Percentiles rank a stretch among this genome's conserved stretches.
Evolutionary conservation across 2,888 invertebrate genomes (phyloP).

Genomic region (Augiades crinisus): DNA sequence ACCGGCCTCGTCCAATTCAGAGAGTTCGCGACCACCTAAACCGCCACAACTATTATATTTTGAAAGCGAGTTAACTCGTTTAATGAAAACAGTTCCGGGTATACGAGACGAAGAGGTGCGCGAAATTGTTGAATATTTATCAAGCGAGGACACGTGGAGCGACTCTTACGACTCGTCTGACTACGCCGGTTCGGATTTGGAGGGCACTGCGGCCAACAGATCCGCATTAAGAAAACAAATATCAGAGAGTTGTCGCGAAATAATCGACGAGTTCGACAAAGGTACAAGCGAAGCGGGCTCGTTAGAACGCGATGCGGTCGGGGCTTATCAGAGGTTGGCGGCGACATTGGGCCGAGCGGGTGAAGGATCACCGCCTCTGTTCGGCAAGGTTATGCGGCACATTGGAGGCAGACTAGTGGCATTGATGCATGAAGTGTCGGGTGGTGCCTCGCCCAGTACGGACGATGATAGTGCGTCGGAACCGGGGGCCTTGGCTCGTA

Average conservation of each 20-base stretch:
- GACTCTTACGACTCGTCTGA: constrained; percentile 96
- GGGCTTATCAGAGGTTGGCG: constrained; percentile 93
- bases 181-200: constrained; percentile 93
- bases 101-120: constrained; percentile 94
- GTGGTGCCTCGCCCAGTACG: constrained; percentile 87
- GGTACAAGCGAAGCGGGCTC: constrained; percentile 82
- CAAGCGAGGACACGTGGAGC: constrained; percentile 96
- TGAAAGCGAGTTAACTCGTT: constrained; percentile 92
- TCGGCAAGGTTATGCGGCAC: constrained; percentile 95
- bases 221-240: constrained; percentile 91
- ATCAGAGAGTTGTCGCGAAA: constrained; percentile 93
- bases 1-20: constrained; percentile 79
- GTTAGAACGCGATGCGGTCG: constrained; percentile 88
- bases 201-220: constrained; percentile 84
- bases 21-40: constrained; percentile 85
- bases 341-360: constrained; percentile 90
- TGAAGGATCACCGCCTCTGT: constrained; percentile 89
- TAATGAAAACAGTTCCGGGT: constrained; percentile 97
- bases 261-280: constrained; percentile 93
- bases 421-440: constrained; percentile 95
- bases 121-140: constrained; percentile 95
- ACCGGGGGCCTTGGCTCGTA: constrained; percentile 85
- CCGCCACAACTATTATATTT: constrained; percentile 94
- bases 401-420: constrained; percentile 93
- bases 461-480: constrained; percentile 89